These are phyloP conservation scores for Apamea anceps DNA, from an alignment of 2,888 invertebrate species.

Conservation along the genomic window DNA sequence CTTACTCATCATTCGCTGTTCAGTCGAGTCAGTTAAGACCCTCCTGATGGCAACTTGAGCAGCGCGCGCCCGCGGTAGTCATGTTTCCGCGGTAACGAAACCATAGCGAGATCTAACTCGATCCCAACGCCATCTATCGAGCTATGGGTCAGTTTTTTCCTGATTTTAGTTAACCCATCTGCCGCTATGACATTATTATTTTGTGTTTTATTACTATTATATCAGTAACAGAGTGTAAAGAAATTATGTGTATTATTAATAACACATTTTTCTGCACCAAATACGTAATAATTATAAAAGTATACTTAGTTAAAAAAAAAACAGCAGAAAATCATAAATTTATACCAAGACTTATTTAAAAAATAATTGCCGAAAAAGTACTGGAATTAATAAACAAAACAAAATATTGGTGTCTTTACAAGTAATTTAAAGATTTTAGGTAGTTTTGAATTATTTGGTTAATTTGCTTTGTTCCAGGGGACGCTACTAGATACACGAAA, in stretches of 20 bases:
- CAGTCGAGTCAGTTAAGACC: constrained; percentile 90
- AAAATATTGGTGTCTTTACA: neutral
- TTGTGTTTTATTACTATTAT: constrained; percentile 5
- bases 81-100: constrained; percentile 51
- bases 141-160: constrained; percentile 25
- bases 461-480: neutral
- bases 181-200: constrained; percentile 18
- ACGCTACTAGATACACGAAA: neutral
- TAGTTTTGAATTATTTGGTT: neutral
- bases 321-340: no score
- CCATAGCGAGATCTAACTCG: constrained; percentile 71
- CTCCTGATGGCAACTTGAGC: constrained; percentile 77
- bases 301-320: neutral
- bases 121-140: constrained; percentile 72
- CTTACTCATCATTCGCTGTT: constrained; percentile 87
- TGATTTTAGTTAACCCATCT: constrained; percentile 21
- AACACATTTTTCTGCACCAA: neutral
- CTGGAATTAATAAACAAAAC: neutral
- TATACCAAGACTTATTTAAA: neutral
- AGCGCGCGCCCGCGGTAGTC: constrained; percentile 11
- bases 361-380: no score
- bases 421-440: neutral
- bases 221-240: no score
- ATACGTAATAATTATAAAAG: neutral
- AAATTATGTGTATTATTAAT: neutral